phyloP scores from a whole-genome alignment of 2,888 invertebrate genomes.

The Cinara cedri region DNA sequence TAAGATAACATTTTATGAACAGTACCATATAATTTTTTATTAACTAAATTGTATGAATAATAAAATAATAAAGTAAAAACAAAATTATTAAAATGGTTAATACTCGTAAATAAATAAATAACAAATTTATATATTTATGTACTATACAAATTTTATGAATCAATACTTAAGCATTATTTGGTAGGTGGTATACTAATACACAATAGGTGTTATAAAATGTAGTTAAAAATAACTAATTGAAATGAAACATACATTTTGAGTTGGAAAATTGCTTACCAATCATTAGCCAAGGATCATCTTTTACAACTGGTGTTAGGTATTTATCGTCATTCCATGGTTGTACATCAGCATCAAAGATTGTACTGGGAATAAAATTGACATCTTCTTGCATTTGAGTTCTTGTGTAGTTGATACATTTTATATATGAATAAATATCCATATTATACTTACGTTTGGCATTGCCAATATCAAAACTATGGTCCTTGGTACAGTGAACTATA shows the following conservation, averaged over 20 bases:
- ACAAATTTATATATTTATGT: no score
- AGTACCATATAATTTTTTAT: no score
- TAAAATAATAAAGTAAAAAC: no score
- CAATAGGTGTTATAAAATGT: no score
- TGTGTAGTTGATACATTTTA: slow-evolving; percentile 77
- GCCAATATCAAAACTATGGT: slow-evolving; percentile 72
- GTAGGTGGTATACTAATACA: no score
- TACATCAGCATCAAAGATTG: slow-evolving; percentile 65
- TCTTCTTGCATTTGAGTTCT: slow-evolving; percentile 69
- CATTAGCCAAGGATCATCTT: slow-evolving; percentile 82
- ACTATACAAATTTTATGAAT: no score
- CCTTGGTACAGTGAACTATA: slow-evolving; percentile 71
- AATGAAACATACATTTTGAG: neutral
- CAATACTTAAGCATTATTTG: no score
- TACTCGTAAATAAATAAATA: no score
- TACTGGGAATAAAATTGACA: slow-evolving; percentile 42
- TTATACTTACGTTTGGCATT: slow-evolving; percentile 72
- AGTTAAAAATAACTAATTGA: no score
- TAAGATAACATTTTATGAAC: neutral
- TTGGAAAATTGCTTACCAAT: slow-evolving; percentile 68
- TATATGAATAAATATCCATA: slow-evolving; percentile 78
- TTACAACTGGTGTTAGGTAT: slow-evolving; percentile 75
- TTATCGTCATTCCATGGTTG: slow-evolving; percentile 77
- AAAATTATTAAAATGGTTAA: no score
- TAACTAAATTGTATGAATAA: no score